Evolutionary conservation across 2,797 vertebrate genomes (phyloP), one percentile per base, ranked within the genome.

Genomic region (Intellagama lesueurii): DNA sequence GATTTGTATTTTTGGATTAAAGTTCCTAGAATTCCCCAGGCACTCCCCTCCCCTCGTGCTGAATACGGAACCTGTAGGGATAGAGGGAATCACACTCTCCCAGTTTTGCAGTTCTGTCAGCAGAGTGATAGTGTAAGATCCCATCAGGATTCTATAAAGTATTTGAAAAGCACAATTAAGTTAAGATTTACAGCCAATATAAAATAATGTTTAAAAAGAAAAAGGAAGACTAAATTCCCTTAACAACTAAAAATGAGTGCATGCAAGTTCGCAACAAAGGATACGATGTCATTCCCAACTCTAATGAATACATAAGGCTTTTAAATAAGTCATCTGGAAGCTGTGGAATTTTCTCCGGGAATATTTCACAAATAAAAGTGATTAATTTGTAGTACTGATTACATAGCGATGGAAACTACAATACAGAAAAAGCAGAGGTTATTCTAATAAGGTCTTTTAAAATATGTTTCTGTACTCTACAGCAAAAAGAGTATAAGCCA

Each of bases 351-450:
- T 99, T 99, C 93, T 99, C 99, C 90, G 99, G 99, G 93, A 99
- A 99, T 97, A 99, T 99, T 97, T 99, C 99, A 96, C 99, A 99
- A 96, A 99, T 99, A 97, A 99, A 99, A 88, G 99, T 99, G 96
- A 99, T 99, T 96, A 99, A 97, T 96, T 99, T 99, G 97, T 99
- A 99, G 96, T 99, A 99, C 88, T 99, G 99, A 97, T 99, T 99
- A 97, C 99, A 99, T 91, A 99, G 96, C 40, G 99, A 99, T 75
- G 99, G 99, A 96, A 99, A 99, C 99, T 99, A 97, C 87, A 92
- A 95, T 70, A 94, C 96, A 68, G 96, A 90, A 94, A 93, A 87
- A 93, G 40, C 90, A 64, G 88, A 78, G 12, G 49, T 4, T 79
- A n/a, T 85, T 66, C n/a, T 73, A 85, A 14, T 81, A 75, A 82